phyloP scores from a whole-genome alignment of 2,113 vertebrate species.

The Labeo catla region DNA sequence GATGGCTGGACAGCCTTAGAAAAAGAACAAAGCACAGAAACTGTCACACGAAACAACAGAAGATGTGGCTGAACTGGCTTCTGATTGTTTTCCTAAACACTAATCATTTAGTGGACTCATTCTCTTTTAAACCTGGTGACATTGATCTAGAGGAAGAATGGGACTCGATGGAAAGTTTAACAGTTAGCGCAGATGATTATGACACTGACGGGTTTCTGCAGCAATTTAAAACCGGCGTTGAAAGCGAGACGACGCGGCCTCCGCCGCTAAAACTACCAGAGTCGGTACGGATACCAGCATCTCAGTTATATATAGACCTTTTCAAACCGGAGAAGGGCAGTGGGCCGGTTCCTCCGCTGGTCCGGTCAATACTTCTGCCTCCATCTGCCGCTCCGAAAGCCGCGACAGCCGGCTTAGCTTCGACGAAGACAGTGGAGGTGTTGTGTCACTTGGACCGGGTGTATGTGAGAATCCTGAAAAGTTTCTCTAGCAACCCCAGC shows the following conservation, averaged over 20 bases:
- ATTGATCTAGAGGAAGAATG: not conserved
- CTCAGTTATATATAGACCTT: slow-evolving; percentile 20
- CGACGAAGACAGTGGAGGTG: slow-evolving; percentile 40
- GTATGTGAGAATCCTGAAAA: slow-evolving; percentile 62
- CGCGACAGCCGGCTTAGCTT: rapidly evolving
- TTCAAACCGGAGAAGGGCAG: slow-evolving; percentile 59
- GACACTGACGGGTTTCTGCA: too few species aligned
- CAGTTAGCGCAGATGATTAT: rapidly evolving
- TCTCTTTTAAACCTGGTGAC: not conserved
- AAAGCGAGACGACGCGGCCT: too few species aligned
- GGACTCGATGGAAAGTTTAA: not conserved
- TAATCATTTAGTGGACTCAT: not conserved
- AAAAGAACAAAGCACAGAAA: not conserved
- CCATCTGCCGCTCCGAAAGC: not conserved
- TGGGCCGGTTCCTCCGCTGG: not conserved
- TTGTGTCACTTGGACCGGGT: slow-evolving; percentile 70
- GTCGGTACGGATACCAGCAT: slow-evolving; percentile 37
- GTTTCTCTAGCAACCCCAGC: slow-evolving; percentile 31
- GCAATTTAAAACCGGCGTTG: too few species aligned
- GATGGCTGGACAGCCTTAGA: not conserved
- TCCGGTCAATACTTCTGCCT: slow-evolving; percentile 44
- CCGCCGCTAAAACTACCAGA: slow-evolving; percentile 41
- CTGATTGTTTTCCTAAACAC: not conserved
- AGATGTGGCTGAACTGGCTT: not conserved
- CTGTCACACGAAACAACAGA: not conserved